These are phyloP conservation scores for Pituophis catenifer DNA, from an alignment of 2,113 vertebrate genomes.

Conservation along the genomic window DNA sequence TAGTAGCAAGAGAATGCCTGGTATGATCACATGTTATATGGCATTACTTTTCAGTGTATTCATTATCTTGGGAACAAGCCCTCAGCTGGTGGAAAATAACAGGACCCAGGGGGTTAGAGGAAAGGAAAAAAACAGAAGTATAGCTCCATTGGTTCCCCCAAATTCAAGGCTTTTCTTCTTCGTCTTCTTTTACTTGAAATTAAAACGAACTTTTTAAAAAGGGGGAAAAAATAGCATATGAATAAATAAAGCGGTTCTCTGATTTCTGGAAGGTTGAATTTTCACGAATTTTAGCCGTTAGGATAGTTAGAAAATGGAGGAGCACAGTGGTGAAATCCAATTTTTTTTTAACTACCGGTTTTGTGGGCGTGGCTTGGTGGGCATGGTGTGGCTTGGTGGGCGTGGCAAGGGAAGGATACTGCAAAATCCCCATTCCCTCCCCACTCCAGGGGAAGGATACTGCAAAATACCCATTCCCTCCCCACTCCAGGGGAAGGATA, in stretches of 20 bases:
- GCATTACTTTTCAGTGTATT: not conserved
- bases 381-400: too few species aligned
- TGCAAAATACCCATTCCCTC: too few species aligned
- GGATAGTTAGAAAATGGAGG: not conserved
- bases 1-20: constrained; percentile 16
- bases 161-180: not conserved
- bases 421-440: too few species aligned
- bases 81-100: constrained; percentile 28
- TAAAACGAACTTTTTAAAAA: not conserved
- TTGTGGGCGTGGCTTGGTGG: too few species aligned
- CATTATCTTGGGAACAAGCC: constrained; percentile 1
- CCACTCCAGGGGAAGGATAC: too few species aligned
- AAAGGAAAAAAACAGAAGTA: not conserved
- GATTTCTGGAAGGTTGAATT: not conserved
- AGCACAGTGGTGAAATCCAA: too few species aligned
- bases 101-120: not conserved
- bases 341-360: too few species aligned
- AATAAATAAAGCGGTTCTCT: not conserved
- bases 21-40: not conserved
- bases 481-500: too few species aligned
- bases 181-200: not conserved
- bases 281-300: not conserved
- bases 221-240: too few species aligned
- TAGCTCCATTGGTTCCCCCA: not conserved
- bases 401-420: too few species aligned